phyloP scores from a whole-genome alignment of 2,888 invertebrate genomes.

The Hydrotaea cyrtoneurina region DNA sequence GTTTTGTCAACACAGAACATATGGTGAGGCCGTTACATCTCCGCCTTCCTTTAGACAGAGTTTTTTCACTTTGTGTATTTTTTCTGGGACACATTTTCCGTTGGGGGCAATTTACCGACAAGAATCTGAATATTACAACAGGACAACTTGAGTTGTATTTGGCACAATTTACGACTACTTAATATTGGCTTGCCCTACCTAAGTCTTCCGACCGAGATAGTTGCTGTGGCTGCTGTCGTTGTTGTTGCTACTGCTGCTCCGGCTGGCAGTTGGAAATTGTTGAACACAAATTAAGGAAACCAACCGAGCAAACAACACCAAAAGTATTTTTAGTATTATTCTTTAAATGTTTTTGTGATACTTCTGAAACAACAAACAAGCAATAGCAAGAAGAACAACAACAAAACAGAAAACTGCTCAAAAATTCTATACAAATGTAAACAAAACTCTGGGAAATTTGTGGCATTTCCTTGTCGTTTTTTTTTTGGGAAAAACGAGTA shows the following conservation, averaged over 20 bases:
- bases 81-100: too few species aligned
- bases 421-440: not conserved
- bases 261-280: slow-evolving; percentile 11
- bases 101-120: too few species aligned
- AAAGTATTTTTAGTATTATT: slow-evolving; percentile 27
- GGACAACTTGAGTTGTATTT: slow-evolving; percentile 15
- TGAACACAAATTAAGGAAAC: slow-evolving; percentile 30
- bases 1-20: too few species aligned
- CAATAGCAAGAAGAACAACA: not conserved
- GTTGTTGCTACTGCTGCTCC: not conserved
- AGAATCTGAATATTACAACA: not conserved
- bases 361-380: not conserved
- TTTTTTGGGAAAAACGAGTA: not conserved
- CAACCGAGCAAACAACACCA: slow-evolving; percentile 12
- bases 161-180: slow-evolving; percentile 39
- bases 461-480: slow-evolving; percentile 16
- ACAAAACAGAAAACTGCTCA: not conserved
- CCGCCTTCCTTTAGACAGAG: too few species aligned
- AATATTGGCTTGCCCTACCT: slow-evolving; percentile 30
- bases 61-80: too few species aligned
- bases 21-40: too few species aligned
- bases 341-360: slow-evolving; percentile 13
- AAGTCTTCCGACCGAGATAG: not conserved
- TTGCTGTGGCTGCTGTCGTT: not conserved
- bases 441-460: slow-evolving; percentile 12